Evolutionary conservation across 2,888 invertebrate species (phyloP), one percentile per base, ranked within the genome.

Genomic region (Stenchaetothrips biformis): DNA sequence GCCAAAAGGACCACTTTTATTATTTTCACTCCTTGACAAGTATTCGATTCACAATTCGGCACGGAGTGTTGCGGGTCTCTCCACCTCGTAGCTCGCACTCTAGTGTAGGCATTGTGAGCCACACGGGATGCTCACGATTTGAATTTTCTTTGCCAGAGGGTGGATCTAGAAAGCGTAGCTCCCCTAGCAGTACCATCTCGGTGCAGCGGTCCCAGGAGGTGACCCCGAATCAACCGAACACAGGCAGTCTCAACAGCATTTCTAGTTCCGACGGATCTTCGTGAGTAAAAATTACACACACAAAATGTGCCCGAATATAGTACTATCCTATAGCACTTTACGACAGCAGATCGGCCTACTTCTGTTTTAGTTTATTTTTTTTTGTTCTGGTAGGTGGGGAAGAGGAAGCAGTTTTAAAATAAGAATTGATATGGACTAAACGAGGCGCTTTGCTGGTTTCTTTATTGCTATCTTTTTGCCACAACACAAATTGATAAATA

Each of bases 151-250:
- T 74, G 67, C 67, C 67, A 74, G 67, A 74, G 25, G 86, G 86
- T 88, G 88, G 67, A 74, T 74, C 67, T 88, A 88, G 88, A 87
- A 95, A 95, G 89, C 93, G 94, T 89, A 93, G 93, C 88, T 91
- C 93, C 84, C 92, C 93, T 87, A 92, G 93, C 89, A 91, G 92
- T 88, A 95, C 53, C 59, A 79, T 79, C 81, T 80, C 83, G 83
- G 81, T 84, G 97, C 95, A 95, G 89, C 93, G 97, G 86, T 97
- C 97, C 87, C 96, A 96, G 90, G 97, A 97, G 90, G 96, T 97
- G 88, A 91, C 93, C 86, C 91, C 92, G 86, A 87, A 87, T 83
- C 87, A 87, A 86, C 84, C 83, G 84, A 83, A 85, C 84, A 85
- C 67, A 87, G 94, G 95, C 88, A 96, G 96, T 90, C 92, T 95